Evolutionary conservation across 37 sponge, comb jelly and placozoan genomes (phyloP).

Genomic region (Hormiphora californensis): DNA sequence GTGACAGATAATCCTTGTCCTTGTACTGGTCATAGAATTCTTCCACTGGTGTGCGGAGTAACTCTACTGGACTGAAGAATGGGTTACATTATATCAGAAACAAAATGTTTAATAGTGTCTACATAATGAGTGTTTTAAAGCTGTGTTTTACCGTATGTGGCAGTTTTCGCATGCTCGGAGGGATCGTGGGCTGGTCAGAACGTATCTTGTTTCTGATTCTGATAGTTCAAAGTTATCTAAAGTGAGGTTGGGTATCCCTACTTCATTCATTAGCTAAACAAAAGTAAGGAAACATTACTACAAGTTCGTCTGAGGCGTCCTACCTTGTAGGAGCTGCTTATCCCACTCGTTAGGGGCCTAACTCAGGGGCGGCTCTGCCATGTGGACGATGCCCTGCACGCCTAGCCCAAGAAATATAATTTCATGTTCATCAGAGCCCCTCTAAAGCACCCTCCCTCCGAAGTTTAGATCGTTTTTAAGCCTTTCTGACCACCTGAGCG

Average conservation of each 20-base stretch:
- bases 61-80: slow-evolving; percentile 5
- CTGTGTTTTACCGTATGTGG: background rate
- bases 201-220: slow-evolving; percentile 15
- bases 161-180: slow-evolving; percentile 30
- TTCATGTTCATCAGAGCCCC: too few relatives aligned
- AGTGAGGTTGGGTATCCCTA: slow-evolving; percentile 37
- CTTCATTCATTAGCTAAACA: too few relatives aligned
- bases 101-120: background rate
- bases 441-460: too few relatives aligned
- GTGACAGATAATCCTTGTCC: slow-evolving; percentile 24
- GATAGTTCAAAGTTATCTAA: slow-evolving; percentile 37
- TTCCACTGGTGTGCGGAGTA: slow-evolving; percentile 27
- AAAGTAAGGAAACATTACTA: too few relatives aligned
- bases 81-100: background rate
- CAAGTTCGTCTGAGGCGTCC: too few relatives aligned
- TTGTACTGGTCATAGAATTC: slow-evolving; percentile 41
- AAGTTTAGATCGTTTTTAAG: too few relatives aligned
- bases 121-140: background rate
- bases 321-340: too few relatives aligned
- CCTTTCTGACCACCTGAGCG: too few relatives aligned
- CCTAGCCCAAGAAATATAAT: too few relatives aligned
- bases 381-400: too few relatives aligned
- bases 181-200: slow-evolving; percentile 35
- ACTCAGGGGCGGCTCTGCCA: too few relatives aligned
- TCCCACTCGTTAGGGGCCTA: too few relatives aligned